Base-by-base conservation (phyloP, 2,113 vertebrate species). In the Otolemur garnettii region DNA sequence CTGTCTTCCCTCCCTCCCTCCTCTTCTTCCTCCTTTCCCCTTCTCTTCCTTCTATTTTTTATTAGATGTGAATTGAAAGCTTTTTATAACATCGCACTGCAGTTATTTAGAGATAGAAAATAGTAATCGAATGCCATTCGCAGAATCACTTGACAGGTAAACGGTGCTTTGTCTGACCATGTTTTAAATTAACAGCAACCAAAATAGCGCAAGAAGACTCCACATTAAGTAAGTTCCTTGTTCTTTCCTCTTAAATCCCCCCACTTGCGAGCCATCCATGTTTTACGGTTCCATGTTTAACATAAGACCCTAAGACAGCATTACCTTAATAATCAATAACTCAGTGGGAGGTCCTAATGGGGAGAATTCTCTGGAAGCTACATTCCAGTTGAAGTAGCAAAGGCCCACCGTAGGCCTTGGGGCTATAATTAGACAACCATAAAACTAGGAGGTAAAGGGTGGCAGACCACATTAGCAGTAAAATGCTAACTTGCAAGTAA, bases 401-500 rank as follows among this genome's bases (percentile, higher is more conserved):
- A 98, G 91, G 97, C 88, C 22, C 95, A 93, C 95, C 93, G 83
- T 26, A 92, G 96, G 88, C 96, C 98, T 77, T 17, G 0, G 0
- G 97, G 92, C 97, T 98, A 97, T 97, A 97, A 97, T 98, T 97
- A 98, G 97, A 96, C 83, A 91, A 78, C 92, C 0, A 9, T 97
- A 97, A 97, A 98, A 98, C 95, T 57, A 30, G 90, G 94, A 98
- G 95, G 97, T 91, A 95, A 96, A 97, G 92, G 89, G 92, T 97
- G 94, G 92, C 93, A 97, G 96, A 97, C 97, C 95, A 93, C 91
- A 96, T 98, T 98, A 98, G 97, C 97, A 98, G 97, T 98, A 98
- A 99, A 98, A 98, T 98, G 98, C 97, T 98, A 93, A 98, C 98
- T 98, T 98, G 96, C 98, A 98, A 98, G 98, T 98, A 98, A 98